Evolutionary conservation across 2,888 invertebrate species (phyloP).

Genomic region (Nomada flava): DNA sequence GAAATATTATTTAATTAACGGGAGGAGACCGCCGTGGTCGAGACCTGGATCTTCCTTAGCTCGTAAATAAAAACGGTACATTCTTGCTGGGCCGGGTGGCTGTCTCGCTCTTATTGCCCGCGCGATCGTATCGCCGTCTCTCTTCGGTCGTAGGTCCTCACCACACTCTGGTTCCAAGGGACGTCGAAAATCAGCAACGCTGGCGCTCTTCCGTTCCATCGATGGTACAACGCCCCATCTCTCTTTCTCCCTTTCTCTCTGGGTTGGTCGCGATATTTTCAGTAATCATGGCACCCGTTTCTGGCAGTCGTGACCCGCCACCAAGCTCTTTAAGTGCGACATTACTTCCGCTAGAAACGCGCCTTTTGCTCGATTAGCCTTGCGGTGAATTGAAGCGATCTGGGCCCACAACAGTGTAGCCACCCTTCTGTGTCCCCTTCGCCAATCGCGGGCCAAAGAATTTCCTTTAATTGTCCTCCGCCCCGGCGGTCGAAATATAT

Average conservation of each 20-base stretch:
- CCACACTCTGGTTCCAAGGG: background rate
- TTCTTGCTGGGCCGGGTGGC: slow-evolving; percentile 32
- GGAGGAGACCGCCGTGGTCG: slow-evolving; percentile 67
- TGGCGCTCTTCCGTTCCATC: slow-evolving; percentile 10
- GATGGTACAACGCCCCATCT: background rate
- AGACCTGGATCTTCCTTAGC: slow-evolving; percentile 70
- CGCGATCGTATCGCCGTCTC: background rate
- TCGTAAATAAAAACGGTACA: slow-evolving; percentile 76
- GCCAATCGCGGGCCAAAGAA: slow-evolving; percentile 72
- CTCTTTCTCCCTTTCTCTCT: no score
- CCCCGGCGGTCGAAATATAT: slow-evolving; percentile 66
- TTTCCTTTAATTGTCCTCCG: slow-evolving; percentile 81
- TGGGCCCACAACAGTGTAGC: slow-evolving; percentile 40
- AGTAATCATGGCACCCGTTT: slow-evolving; percentile 65
- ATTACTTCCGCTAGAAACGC: slow-evolving; percentile 80
- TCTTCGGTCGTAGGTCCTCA: slow-evolving; percentile 1
- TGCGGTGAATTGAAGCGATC: slow-evolving; percentile 78
- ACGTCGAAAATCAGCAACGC: background rate
- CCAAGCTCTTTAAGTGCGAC: slow-evolving; percentile 67
- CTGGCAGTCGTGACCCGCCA: slow-evolving; percentile 22
- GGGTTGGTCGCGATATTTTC: slow-evolving; percentile 64
- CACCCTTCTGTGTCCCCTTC: slow-evolving; percentile 23
- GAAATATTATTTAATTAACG: slow-evolving; percentile 84
- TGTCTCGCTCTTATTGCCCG: background rate
- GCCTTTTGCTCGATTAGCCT: slow-evolving; percentile 81